These are phyloP conservation scores for Laterallus jamaicensis DNA, from an alignment of 2,113 vertebrate genomes.

Conservation along the genomic window DNA sequence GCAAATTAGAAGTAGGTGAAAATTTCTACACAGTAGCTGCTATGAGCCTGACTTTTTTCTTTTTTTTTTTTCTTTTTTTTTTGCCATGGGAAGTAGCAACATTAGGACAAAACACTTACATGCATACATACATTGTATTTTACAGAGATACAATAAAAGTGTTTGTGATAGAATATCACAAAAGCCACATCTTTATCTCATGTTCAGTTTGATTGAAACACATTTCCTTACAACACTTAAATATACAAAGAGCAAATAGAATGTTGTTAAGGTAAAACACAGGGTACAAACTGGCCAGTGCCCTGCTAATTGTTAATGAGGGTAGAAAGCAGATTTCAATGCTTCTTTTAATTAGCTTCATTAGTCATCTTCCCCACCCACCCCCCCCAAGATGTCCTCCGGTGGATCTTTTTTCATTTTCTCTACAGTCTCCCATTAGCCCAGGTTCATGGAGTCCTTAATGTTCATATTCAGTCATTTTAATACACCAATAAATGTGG, in stretches of 20 bases:
- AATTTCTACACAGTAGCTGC: slow-evolving; percentile 93
- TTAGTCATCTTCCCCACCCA: slow-evolving; percentile 83
- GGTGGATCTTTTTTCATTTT: slow-evolving; percentile 81
- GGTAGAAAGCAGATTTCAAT: slow-evolving; percentile 88
- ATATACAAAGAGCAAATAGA: slow-evolving; percentile 98
- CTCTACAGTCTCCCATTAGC: slow-evolving; percentile 84
- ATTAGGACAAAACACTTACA: slow-evolving; percentile 97
- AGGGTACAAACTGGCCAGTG: slow-evolving; percentile 86
- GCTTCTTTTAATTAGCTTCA: slow-evolving; percentile 89
- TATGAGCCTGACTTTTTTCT: slow-evolving; percentile 82
- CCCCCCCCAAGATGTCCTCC: slow-evolving; percentile 80
- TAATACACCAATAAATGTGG: slow-evolving; percentile 88
- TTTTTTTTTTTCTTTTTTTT: slow-evolving; percentile 45
- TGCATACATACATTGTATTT: slow-evolving; percentile 99
- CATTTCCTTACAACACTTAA: slow-evolving; percentile 98
- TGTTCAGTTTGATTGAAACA: slow-evolving; percentile 87
- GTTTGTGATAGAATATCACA: slow-evolving; percentile 95
- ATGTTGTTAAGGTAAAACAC: slow-evolving; percentile 92
- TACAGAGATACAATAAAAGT: slow-evolving; percentile 99
- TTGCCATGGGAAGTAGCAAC: slow-evolving; percentile 89
- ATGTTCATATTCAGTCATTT: slow-evolving; percentile 87
- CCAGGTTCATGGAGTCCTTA: slow-evolving; percentile 90
- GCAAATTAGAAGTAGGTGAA: slow-evolving; percentile 95
- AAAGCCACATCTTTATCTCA: slow-evolving; percentile 91
- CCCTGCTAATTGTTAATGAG: slow-evolving; percentile 91